These are phyloP conservation scores for Neodiprion fabricii DNA, from an alignment of 1,140 invertebrate genomes.

Conservation along the genomic window DNA sequence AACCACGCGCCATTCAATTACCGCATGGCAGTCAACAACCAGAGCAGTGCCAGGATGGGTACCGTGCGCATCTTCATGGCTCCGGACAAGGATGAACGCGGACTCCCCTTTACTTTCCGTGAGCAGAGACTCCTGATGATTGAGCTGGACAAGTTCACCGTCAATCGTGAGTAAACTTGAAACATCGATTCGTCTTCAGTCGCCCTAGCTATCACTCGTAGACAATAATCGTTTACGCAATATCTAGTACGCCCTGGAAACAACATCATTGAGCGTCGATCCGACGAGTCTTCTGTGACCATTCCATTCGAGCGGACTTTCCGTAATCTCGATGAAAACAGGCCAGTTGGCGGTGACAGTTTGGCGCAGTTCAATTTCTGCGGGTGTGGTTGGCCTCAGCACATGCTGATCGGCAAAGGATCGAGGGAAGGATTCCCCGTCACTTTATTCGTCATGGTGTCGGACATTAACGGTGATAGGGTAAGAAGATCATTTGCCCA, in stretches of 20 bases:
- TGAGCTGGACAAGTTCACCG: slow-evolving; percentile 79
- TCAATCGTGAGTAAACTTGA: slow-evolving; percentile 61
- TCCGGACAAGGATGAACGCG: slow-evolving; percentile 73
- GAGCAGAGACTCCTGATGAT: slow-evolving; percentile 76
- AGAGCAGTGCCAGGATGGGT: slow-evolving; percentile 64
- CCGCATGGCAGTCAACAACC: slow-evolving; percentile 71
- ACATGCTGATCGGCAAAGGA: slow-evolving; percentile 83
- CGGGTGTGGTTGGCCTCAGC: slow-evolving; percentile 88
- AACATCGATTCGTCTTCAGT: too few relatives aligned
- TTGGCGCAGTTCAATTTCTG: slow-evolving; percentile 76
- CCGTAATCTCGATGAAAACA: slow-evolving; percentile 65
- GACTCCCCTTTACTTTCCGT: slow-evolving; percentile 66
- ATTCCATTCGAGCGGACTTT: slow-evolving; percentile 77
- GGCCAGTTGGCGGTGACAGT: slow-evolving; percentile 61
- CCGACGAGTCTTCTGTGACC: slow-evolving; percentile 73
- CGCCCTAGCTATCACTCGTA: too few relatives aligned
- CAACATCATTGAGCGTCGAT: slow-evolving; percentile 69
- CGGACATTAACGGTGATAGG: slow-evolving; percentile 74
- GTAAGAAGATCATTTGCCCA: slow-evolving; percentile 57
- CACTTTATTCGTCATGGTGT: slow-evolving; percentile 82
- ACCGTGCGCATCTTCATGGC: slow-evolving; percentile 81
- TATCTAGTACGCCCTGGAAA: slow-evolving; percentile 67
- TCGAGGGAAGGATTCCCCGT: slow-evolving; percentile 70
- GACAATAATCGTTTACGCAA: slow-evolving; percentile 26
- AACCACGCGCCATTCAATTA: slow-evolving; percentile 73